Evolutionary conservation across 1,140 invertebrate species (phyloP).

Genomic region (Pararge aegeria): DNA sequence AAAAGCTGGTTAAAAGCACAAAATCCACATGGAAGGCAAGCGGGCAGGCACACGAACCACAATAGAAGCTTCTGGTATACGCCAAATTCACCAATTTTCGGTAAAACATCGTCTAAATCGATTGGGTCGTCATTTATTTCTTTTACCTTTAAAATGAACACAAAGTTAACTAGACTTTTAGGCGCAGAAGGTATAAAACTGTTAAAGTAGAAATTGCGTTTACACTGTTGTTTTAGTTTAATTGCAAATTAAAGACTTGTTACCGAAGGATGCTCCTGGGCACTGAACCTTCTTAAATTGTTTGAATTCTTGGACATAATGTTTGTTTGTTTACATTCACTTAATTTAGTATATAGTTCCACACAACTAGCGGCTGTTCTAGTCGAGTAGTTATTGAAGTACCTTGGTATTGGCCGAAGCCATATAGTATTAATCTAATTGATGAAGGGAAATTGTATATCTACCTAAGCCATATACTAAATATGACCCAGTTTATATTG

Average conservation of each 20-base stretch:
- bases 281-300: slow-evolving; percentile 19
- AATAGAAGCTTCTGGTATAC: slow-evolving; percentile 91
- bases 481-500: slow-evolving; percentile 22
- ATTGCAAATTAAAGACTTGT: slow-evolving; percentile 4
- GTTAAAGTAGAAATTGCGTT: too few species aligned
- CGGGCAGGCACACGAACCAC: slow-evolving; percentile 92
- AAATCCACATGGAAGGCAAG: slow-evolving; percentile 93
- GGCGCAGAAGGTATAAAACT: too few species aligned
- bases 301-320: slow-evolving; percentile 25
- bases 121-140: slow-evolving; percentile 62
- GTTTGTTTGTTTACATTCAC: slow-evolving; percentile 21
- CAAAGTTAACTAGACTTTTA: not conserved
- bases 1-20: slow-evolving; percentile 95
- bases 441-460: slow-evolving; percentile 49
- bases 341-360: slow-evolving; percentile 16
- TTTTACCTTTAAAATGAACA: slow-evolving; percentile 44
- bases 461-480: slow-evolving; percentile 25
- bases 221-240: not conserved
- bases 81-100: slow-evolving; percentile 92
- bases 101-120: slow-evolving; percentile 91
- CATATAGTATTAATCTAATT: slow-evolving; percentile 72
- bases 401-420: slow-evolving; percentile 63
- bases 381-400: slow-evolving; percentile 49
- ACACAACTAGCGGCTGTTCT: slow-evolving; percentile 38
- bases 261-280: slow-evolving; percentile 48